Conservation (phyloP, 2,888 invertebrate species). For the Spatulosminthurus flaviceps region DNA sequence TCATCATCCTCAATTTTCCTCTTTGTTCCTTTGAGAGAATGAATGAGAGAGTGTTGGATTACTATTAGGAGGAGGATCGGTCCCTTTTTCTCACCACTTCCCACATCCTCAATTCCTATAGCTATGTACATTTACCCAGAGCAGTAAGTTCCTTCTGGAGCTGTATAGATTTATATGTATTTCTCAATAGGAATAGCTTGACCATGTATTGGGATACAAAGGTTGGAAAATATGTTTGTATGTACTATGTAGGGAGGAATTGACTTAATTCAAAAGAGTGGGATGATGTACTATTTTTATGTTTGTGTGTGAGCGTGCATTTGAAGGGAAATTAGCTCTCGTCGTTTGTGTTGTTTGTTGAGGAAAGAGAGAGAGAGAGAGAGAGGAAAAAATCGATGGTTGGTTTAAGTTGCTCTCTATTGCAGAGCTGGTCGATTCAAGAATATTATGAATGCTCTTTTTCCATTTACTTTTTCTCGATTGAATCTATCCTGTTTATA, state of each 20-base stretch:
- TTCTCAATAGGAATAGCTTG: no score
- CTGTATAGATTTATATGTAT: no score
- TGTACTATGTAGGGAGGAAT: not conserved
- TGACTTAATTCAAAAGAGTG: conserved; percentile 36
- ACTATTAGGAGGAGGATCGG: conserved; percentile 40
- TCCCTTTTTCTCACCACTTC: not conserved
- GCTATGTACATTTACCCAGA: not conserved
- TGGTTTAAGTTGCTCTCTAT: not conserved
- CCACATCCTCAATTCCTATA: not conserved
- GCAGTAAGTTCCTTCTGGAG: no score
- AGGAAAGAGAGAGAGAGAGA: no score
- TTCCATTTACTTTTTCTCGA: not conserved
- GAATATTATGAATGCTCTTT: conserved; percentile 45
- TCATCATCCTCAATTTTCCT: conserved; percentile 18
- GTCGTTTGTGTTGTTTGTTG: conserved; percentile 24
- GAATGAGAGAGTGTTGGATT: conserved; percentile 49
- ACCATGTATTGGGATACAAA: no score
- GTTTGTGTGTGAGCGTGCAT: conserved; percentile 11
- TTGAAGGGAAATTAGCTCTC: conserved; percentile 39
- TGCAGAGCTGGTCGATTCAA: conserved; percentile 25
- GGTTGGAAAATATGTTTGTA: not conserved
- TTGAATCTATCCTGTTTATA: not conserved
- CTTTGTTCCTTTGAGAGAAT: conserved; percentile 29
- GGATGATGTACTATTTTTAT: no score
- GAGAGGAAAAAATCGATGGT: conserved; percentile 36